Conservation (phyloP, 2,797 vertebrate species). For the Hephaestus fuliginosus region DNA sequence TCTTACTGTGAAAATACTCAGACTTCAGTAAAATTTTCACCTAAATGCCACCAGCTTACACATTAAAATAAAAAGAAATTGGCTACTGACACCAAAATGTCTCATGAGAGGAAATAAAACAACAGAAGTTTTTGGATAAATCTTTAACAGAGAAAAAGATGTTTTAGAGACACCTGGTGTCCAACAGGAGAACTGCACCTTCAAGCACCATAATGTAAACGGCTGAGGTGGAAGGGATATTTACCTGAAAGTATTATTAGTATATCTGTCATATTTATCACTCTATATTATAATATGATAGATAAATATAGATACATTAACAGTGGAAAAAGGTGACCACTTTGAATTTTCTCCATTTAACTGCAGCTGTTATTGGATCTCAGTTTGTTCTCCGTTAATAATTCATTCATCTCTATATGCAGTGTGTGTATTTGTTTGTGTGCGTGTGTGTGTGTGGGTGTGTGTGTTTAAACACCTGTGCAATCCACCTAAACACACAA, state of each 20-base stretch:
- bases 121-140: not conserved
- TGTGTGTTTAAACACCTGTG: not conserved
- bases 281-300: not conserved
- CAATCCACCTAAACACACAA: slow-evolving; percentile 20
- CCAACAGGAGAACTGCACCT: not conserved
- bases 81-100: too few relatives aligned
- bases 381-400: slow-evolving; percentile 1
- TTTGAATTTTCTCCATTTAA: not conserved
- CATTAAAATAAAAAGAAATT: not conserved
- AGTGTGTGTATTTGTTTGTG: not conserved
- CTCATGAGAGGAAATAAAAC: too few relatives aligned
- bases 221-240: not conserved
- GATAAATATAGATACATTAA: not conserved
- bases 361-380: not conserved
- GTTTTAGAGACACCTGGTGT: not conserved
- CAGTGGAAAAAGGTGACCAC: not conserved
- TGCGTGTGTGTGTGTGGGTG: not conserved
- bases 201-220: too few relatives aligned
- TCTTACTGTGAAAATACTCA: not conserved
- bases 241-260: not conserved
- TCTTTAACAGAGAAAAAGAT: not conserved
- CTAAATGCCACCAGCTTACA: not conserved
- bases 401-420: not conserved
- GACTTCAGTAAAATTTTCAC: not conserved
- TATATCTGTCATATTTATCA: not conserved